Conservation (phyloP, 2,797 vertebrate genomes). For the Heteromormyrus szaboi region DNA sequence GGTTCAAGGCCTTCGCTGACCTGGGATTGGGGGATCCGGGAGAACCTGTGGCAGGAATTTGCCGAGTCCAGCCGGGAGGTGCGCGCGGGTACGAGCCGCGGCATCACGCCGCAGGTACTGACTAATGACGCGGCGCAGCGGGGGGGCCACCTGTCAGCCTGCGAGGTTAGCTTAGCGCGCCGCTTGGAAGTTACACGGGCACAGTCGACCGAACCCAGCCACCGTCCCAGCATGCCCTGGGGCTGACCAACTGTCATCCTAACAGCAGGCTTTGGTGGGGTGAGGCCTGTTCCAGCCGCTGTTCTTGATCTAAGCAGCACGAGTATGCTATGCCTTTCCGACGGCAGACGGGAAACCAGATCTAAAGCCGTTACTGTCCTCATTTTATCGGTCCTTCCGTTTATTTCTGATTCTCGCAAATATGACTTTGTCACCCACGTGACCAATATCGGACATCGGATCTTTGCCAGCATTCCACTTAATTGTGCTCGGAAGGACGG, state of each 20-base stretch:
- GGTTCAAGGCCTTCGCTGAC: background rate
- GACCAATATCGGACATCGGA: background rate
- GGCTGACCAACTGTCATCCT: slow-evolving; percentile 6
- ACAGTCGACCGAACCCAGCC: slow-evolving; percentile 10
- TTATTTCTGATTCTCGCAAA: background rate
- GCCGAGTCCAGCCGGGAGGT: background rate
- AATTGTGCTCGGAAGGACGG: background rate
- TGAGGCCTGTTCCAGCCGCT: background rate
- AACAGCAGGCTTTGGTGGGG: background rate
- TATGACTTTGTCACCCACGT: background rate
- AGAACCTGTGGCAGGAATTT: background rate
- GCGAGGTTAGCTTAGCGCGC: background rate
- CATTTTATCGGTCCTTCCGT: background rate
- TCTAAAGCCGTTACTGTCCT: background rate
- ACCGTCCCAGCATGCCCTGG: slow-evolving; percentile 6
- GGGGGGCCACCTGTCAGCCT: slow-evolving; percentile 1
- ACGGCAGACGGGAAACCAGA: background rate
- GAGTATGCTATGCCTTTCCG: background rate
- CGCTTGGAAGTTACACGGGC: slow-evolving; percentile 5
- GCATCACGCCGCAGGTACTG: background rate
- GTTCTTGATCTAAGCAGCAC: background rate
- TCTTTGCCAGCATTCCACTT: background rate
- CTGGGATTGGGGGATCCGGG: background rate
- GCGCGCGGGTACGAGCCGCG: background rate
- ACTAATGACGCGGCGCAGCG: background rate